A percentile compares a stretch with the other conserved stretches of the same genome.
Evolutionary conservation across 2,797 vertebrate genomes (phyloP).

Genomic region (Molothrus aeneus): DNA sequence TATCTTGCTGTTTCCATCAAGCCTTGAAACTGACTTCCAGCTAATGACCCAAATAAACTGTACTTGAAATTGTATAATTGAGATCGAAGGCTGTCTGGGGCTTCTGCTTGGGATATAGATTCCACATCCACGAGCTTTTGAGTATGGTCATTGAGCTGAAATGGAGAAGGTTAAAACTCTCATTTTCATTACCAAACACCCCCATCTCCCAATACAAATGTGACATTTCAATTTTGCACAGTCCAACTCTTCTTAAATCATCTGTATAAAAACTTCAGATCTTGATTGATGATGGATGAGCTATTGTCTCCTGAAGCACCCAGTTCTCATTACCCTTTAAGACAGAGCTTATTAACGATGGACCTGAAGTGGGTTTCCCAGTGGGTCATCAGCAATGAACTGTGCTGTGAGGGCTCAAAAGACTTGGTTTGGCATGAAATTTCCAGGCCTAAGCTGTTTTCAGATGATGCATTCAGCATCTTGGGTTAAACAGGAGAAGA

Average conservation of each 20-base stretch:
- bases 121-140: conserved; percentile 71
- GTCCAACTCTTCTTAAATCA: conserved; percentile 79
- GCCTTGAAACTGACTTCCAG: conserved; percentile 62
- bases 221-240: conserved; percentile 83
- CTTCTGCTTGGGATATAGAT: conserved; percentile 49
- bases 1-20: conserved; percentile 42
- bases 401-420: conserved; percentile 63
- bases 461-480: conserved; percentile 35
- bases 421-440: conserved; percentile 54
- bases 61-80: conserved; percentile 58
- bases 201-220: conserved; percentile 77
- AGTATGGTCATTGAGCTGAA: conserved; percentile 76
- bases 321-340: conserved; percentile 76
- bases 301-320: conserved; percentile 76
- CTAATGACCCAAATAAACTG: conserved; percentile 70
- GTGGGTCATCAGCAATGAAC: conserved; percentile 64
- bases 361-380: conserved; percentile 74
- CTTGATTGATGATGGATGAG: conserved; percentile 81
- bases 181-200: conserved; percentile 78
- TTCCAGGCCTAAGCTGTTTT: conserved; percentile 52
- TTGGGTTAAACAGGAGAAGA: background rate
- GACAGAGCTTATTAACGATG: conserved; percentile 76
- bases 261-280: conserved; percentile 80
- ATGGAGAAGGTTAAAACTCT: conserved; percentile 79
- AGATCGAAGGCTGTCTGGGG: conserved; percentile 52